These are phyloP conservation scores for Lepilemur ruficaudatus DNA, from an alignment of 2,797 vertebrate species.

Conservation along the genomic window DNA sequence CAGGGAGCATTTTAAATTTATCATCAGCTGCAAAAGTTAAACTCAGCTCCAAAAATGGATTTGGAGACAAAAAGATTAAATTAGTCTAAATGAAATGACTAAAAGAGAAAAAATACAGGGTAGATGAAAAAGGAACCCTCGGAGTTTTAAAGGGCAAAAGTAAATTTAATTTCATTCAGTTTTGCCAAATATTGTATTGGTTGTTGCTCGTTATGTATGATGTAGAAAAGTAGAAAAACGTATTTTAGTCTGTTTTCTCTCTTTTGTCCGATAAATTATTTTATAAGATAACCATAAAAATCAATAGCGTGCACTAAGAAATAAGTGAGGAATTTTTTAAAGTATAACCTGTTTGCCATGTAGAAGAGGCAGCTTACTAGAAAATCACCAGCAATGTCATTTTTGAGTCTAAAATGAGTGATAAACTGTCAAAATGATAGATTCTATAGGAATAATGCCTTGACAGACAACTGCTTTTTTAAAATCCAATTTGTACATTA, in stretches of 20 bases:
- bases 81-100: background rate
- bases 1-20: background rate
- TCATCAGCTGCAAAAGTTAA: background rate
- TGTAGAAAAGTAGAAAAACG: background rate
- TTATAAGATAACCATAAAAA: background rate
- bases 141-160: background rate
- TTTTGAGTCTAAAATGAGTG: background rate
- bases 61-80: slow-evolving; percentile 6
- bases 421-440: background rate
- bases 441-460: background rate
- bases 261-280: background rate
- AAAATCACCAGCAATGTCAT: background rate
- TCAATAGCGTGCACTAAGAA: background rate
- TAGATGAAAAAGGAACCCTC: background rate
- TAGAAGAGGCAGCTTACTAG: background rate
- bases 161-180: slow-evolving; percentile 21
- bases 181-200: background rate
- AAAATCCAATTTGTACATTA: background rate
- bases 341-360: background rate
- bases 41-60: background rate
- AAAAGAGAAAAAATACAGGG: background rate
- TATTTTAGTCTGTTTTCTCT: background rate
- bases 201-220: background rate
- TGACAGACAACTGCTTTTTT: background rate
- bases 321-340: background rate